Conservation (phyloP, 2,113 vertebrate species). For the Chionomys nivalis region DNA sequence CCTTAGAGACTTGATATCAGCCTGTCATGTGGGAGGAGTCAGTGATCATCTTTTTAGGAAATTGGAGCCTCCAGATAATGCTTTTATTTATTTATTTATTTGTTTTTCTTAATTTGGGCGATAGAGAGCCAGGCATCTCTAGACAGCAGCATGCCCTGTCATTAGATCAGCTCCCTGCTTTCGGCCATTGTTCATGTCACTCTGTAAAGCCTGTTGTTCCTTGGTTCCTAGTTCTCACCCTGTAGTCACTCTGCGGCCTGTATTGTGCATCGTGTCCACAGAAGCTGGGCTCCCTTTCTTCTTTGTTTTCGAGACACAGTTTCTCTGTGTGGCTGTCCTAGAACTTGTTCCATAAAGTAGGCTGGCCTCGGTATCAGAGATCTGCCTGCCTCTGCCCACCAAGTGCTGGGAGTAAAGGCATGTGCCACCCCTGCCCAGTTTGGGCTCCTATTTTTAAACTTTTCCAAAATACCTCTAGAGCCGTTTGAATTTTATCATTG, state of each 20-base stretch:
- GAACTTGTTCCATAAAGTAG: background rate
- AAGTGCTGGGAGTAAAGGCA: background rate
- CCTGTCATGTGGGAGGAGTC: background rate
- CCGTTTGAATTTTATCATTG: background rate
- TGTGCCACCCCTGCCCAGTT: background rate
- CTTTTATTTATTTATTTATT: background rate
- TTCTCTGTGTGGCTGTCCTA: background rate
- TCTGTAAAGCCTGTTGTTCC: background rate
- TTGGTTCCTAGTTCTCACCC: background rate
- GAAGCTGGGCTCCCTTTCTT: background rate
- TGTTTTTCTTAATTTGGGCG: background rate
- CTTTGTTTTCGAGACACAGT: background rate
- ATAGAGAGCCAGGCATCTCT: background rate
- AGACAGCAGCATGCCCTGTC: background rate
- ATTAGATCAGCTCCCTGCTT: background rate
- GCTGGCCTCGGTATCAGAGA: background rate
- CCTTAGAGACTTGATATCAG: background rate
- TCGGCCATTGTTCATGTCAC: background rate
- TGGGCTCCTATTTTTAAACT: background rate
- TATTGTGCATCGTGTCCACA: background rate
- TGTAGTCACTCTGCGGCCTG: background rate
- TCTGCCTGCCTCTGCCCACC: background rate
- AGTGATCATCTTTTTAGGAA: background rate
- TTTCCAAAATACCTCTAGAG: conserved; percentile 28
- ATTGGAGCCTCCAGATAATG: background rate